Evolutionary conservation across 2,797 vertebrate species (phyloP), one percentile per base, ranked within the genome.

Genomic region (Sciaenops ocellatus): DNA sequence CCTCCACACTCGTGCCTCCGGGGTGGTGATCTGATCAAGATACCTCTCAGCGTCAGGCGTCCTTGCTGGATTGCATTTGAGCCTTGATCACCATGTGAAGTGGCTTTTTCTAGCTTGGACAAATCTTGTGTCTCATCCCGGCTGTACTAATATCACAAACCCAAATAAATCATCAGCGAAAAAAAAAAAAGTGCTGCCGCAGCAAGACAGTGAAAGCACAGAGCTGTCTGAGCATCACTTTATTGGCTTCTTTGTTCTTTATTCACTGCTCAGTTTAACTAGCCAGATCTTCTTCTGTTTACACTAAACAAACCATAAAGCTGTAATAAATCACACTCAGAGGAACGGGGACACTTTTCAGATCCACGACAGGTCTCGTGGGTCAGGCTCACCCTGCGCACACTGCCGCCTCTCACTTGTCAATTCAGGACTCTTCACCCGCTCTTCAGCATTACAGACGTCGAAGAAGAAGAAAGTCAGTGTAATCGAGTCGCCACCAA

Each of bases 111-210:
- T 28, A 28, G 34, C 34, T 56, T 5, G 18, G 20, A 63, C 34
- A 54, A 46, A 54, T 63, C 4, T 28, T 0, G 18, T 1, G 28
- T 66, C 26, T 55, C 50, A 3, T 48, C n/a, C 28, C 42, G 28
- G 60, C 42, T 47, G 22, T 51, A 56, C 59, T 63, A 28, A 70
- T 70, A 51, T 34, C 42, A 30, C 59, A 57, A 50, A 28, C 13
- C 18, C 68, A 46, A 76, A 76, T 76, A 77, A 63, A 64, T 57
- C 42, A 57, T 56, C 41, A 56, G 6, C 42, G n/a, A 5, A 1
- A 42, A n/a, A 26, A 46, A 46, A 26, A 15, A 62, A 71, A 38
- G 34, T 38, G 34, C 34, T 30, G 26, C 17, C 13, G 46, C 48
- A 51, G 63, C 22, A n/a, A 30, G 48, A 47, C 57, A 55, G 44